These are phyloP conservation scores for Hipparchia semele DNA, from an alignment of 2,888 invertebrate species.

Conservation along the genomic window DNA sequence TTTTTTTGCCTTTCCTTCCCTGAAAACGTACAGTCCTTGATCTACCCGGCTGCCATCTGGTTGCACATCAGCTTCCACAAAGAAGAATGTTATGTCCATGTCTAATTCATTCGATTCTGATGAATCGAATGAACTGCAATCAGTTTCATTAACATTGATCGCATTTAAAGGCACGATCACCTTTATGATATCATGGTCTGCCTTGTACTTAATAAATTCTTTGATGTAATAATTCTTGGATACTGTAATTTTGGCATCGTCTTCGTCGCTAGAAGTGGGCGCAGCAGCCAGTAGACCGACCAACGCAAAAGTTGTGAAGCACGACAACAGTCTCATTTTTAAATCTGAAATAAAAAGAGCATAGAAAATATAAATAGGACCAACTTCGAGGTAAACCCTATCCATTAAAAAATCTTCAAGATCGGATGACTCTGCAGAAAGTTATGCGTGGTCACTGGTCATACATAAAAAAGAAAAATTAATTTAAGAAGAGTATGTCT, in stretches of 20 bases:
- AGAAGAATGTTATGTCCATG: slow-evolving; percentile 38
- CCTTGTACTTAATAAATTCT: slow-evolving; percentile 37
- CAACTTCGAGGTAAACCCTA: background rate
- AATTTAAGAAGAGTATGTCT: too few relatives aligned
- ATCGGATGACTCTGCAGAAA: too few relatives aligned
- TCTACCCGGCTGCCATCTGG: slow-evolving; percentile 35
- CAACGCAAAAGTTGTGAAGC: slow-evolving; percentile 39
- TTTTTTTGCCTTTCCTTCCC: slow-evolving; percentile 46
- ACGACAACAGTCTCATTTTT: slow-evolving; percentile 33
- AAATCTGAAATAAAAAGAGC: slow-evolving; percentile 33
- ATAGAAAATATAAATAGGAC: background rate
- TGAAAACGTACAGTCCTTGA: slow-evolving; percentile 52
- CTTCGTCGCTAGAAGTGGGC: slow-evolving; percentile 34
- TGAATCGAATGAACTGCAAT: slow-evolving; percentile 10
- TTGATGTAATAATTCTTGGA: slow-evolving; percentile 33
- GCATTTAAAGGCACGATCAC: slow-evolving; percentile 44
- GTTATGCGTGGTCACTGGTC: too few relatives aligned
- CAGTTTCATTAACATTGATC: slow-evolving; percentile 39
- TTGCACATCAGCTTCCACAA: slow-evolving; percentile 45
- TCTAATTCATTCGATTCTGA: slow-evolving; percentile 34
- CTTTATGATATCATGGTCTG: slow-evolving; percentile 44
- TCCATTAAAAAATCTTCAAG: too few relatives aligned
- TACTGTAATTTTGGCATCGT: slow-evolving; percentile 33
- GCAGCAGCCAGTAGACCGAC: slow-evolving; percentile 40
- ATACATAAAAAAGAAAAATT: too few relatives aligned